These are phyloP conservation scores for Caenorhabditis tropicalis DNA, from an alignment of 1,140 invertebrate species.

Conservation along the genomic window DNA sequence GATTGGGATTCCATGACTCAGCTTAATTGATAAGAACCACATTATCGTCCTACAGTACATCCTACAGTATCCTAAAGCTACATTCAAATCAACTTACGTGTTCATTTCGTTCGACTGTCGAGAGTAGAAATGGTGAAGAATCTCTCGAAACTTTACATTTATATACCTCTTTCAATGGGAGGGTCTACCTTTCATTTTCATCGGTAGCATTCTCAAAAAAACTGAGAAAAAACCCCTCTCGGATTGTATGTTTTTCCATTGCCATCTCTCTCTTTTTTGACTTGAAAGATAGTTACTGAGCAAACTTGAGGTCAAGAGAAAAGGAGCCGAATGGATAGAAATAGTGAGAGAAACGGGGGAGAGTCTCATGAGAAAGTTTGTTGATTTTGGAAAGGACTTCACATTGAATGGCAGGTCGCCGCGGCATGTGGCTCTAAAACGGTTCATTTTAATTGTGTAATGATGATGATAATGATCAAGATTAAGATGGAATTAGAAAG, in stretches of 20 bases:
- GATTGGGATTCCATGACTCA: too few species aligned
- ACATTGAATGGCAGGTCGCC: not conserved
- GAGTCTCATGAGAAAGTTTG: not conserved
- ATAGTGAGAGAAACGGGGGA: not conserved
- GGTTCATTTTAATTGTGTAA: slow-evolving; percentile 6
- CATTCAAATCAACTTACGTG: not conserved
- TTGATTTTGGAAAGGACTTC: slow-evolving; percentile 1
- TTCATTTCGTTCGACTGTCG: slow-evolving; percentile 28
- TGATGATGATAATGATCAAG: slow-evolving; percentile 37
- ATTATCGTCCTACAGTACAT: too few species aligned
- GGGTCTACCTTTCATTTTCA: not conserved
- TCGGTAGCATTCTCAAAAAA: slow-evolving; percentile 26
- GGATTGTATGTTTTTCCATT: slow-evolving; percentile 29
- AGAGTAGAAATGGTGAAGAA: not conserved
- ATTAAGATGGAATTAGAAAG: not conserved
- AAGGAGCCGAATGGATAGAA: not conserved
- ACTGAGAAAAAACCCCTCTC: slow-evolving; percentile 24
- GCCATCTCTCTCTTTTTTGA: not conserved
- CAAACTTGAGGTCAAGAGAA: slow-evolving; percentile 38
- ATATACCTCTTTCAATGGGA: slow-evolving; percentile 19
- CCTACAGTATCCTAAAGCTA: not conserved
- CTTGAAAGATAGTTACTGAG: not conserved
- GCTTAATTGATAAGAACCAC: too few species aligned
- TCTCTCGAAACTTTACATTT: not conserved
- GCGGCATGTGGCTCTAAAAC: not conserved